Conservation (phyloP, 1,140 invertebrate genomes). For the Cataglyphis hispanica region DNA sequence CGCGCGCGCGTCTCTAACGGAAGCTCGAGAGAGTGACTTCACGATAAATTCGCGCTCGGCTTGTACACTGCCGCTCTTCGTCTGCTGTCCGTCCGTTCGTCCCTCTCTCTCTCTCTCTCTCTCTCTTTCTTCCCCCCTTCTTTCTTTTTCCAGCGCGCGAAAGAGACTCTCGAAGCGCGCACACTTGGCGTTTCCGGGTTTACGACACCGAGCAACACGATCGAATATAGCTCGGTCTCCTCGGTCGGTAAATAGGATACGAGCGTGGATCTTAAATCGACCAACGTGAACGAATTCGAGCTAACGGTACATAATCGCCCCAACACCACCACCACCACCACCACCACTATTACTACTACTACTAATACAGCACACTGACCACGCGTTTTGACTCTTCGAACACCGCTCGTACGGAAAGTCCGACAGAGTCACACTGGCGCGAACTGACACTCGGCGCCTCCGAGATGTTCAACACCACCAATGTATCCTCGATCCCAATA, state of each 20-base stretch:
- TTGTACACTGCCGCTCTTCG: conserved; percentile 43
- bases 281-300: conserved; percentile 77
- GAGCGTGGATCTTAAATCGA: conserved; percentile 64
- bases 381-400: conserved; percentile 66
- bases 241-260: conserved; percentile 63
- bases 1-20: conserved; percentile 47
- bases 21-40: conserved; percentile 63
- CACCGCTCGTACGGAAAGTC: conserved; percentile 51
- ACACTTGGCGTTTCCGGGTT: conserved; percentile 72
- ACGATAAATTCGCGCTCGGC: conserved; percentile 67
- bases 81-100: background rate
- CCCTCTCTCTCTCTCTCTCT: conserved; percentile 27
- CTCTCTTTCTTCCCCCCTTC: conserved; percentile 37
- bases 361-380: conserved; percentile 26
- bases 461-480: background rate
- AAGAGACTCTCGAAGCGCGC: conserved; percentile 39
- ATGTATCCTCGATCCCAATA: conserved; percentile 8
- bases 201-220: conserved; percentile 63
- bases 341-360: too few relatives aligned
- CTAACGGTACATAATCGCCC: conserved; percentile 79
- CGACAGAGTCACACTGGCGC: conserved; percentile 63
- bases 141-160: conserved; percentile 16
- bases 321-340: conserved; percentile 12
- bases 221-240: conserved; percentile 61
- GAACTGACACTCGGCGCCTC: background rate